Base-by-base conservation (phyloP, 2,113 vertebrate genomes). In the Aythya baeri region DNA sequence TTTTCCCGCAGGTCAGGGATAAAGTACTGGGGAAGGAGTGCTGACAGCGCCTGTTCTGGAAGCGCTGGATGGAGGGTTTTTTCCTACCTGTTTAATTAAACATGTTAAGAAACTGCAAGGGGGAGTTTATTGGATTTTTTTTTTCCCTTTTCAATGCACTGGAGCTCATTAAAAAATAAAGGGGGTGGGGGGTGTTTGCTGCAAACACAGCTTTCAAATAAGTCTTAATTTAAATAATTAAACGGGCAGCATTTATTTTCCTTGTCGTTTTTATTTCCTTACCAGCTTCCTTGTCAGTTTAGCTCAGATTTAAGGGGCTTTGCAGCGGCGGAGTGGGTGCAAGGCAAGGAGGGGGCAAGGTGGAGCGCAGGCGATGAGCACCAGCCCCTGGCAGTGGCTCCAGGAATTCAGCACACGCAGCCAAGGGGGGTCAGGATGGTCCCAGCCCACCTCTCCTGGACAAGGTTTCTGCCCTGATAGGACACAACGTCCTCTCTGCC, bases 91-190 rank as follows among this genome's bases (percentile, higher is more conserved):
- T 83, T 94, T 76, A 94, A 94, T 95, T 94, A 91, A 92, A 94
- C 66, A 87, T 66, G 91, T 76, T 57, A 68, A 34, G 74, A 92
- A 90, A 87, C 91, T 57, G 52, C 86, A 81, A 27, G 25, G 26
- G 29, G 62, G 57, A 82, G n/a, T 61, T 66, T 61, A 63, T 41
- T 81, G 57, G 89, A 73, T 81, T 67, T n/a, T 18, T 20, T 6
- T 6, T 7, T 18, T 32, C 52, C 4, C 12, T 5, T 34, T 74
- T 54, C 87, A 66, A 21, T 71, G 43, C 55, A 43, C 54, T 62
- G 74, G 38, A 84, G 68, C 89, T 95, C 65, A 57, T 92, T 92
- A 92, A 96, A 92, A 91, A 87, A 29, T 77, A 83, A 92, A 88
- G 7, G 29, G 13, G 15, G 25, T 62, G 17, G 41, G 59, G 50